Evolutionary conservation across 2,113 vertebrate species (phyloP), one percentile per base, ranked within the genome.

Genomic region (Prochilodus magdalenae): DNA sequence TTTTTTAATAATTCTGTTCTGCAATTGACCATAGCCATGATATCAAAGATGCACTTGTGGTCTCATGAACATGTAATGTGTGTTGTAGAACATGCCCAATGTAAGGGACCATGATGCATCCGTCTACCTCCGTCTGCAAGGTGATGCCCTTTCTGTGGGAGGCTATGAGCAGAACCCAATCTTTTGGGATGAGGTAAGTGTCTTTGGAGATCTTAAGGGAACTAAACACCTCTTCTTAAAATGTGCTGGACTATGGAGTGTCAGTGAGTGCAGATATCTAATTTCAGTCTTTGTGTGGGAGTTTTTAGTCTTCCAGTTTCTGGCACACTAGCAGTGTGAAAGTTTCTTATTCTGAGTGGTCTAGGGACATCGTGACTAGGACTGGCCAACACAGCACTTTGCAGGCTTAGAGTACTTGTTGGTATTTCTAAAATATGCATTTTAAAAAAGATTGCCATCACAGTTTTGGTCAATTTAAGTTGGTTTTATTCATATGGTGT

Each of bases 21-120:
- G 40, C 5, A 44, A 44, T 10, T 44, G 40, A 7, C 40, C 40
- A 44, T 11, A 44, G 49, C 49, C 14, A 2, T 51, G 16, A 51
- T 51, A 8, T 18, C 49, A 51, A 18, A 16, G 1, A 18, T 16
- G 2, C 49, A 3, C 16, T 51, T 2, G 1, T 2, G 47, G 47
- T 49, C 14, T 20, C 22, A 22, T 55, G 53, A 22, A 7, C 3
- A 22, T 40, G 14, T 74, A 11, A 0, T 75, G 70, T 73, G 0
- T 27, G 62, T 12, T 85, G 67, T 51, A 99, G 98, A 98, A 99
- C 90, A 99, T 98, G 97, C 98, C 98, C 0, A 99, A 99, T 0
- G 96, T 99, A 83, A 95, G 98, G 0, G 98, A 99, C 91, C 98
- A 99, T 0, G 98, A 99, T 0, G 96, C 98, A 65, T 99, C 98